These are phyloP conservation scores for Drosophila anomalata DNA, from an alignment of 2,888 invertebrate species.

Conservation along the genomic window DNA sequence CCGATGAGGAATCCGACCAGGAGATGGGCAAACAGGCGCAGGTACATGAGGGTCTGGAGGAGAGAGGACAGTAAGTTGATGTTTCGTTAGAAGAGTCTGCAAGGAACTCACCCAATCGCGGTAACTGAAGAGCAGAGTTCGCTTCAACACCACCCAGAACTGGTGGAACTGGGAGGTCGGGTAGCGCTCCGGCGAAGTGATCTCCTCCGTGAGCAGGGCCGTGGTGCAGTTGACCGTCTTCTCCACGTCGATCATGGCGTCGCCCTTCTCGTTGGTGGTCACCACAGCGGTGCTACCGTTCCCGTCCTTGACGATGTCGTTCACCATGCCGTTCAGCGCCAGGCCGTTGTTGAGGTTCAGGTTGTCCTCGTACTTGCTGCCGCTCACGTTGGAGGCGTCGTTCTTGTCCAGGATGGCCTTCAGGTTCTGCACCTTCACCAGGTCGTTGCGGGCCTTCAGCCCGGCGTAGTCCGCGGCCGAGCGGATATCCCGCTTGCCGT, in stretches of 20 bases:
- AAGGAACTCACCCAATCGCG: conserved; percentile 91
- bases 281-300: conserved; percentile 54
- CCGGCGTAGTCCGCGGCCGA: conserved; percentile 89
- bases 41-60: conserved; percentile 94
- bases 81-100: neutral
- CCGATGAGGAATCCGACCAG: conserved; percentile 97
- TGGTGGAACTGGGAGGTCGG: conserved; percentile 93
- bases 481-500: conserved; percentile 92
- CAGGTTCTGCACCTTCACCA: conserved; percentile 85
- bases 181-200: conserved; percentile 89
- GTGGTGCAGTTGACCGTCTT: conserved; percentile 89
- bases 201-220: conserved; percentile 87
- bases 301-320: conserved; percentile 86
- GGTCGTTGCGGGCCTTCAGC: conserved; percentile 84
- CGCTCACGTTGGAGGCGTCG: conserved; percentile 83
- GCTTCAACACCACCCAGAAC: conserved; percentile 94
- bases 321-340: conserved; percentile 85
- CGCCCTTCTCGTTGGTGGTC: conserved; percentile 80
- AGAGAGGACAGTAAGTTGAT: neutral
- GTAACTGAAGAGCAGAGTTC: conserved; percentile 93
- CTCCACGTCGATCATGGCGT: conserved; percentile 85
- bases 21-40: conserved; percentile 96
- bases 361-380: conserved; percentile 81
- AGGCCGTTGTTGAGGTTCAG: conserved; percentile 82
- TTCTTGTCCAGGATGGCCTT: conserved; percentile 85